Evolutionary conservation across 35 echinoderm and acorn worm species (phyloP).

Genomic region (Ophiothrix spiculata): DNA sequence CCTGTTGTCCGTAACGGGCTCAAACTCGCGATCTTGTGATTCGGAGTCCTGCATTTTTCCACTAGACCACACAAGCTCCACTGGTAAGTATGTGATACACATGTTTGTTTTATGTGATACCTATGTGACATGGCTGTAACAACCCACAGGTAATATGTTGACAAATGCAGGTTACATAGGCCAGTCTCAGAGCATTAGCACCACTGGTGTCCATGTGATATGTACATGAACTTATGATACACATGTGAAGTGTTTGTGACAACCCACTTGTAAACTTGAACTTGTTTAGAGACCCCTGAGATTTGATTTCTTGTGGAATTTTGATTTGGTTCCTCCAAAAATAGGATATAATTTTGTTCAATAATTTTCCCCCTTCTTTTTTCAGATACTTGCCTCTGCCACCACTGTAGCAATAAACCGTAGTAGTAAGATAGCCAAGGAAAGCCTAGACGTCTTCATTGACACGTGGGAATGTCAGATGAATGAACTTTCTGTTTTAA

Average conservation of each 20-base stretch:
- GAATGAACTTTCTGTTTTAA: constrained; percentile 69
- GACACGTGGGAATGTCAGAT: constrained; percentile 79
- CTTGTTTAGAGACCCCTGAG: no score
- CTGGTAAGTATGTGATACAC: constrained; percentile 39
- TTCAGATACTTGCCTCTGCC: constrained; percentile 66
- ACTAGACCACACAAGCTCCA: constrained; percentile 36
- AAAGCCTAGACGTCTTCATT: constrained; percentile 85
- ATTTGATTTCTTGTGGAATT: no score
- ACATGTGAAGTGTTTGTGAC: no score
- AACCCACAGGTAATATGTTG: no score
- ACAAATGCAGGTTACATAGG: constrained; percentile 66
- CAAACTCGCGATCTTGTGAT: no score
- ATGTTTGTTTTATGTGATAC: neutral
- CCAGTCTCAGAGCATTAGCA: constrained; percentile 39
- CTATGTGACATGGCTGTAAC: neutral
- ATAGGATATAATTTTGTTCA: no score
- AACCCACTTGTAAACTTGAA: no score
- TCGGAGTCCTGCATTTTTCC: no score
- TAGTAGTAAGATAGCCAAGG: constrained; percentile 97
- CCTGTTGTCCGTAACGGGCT: no score
- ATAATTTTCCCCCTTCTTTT: no score
- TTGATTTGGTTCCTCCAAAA: no score
- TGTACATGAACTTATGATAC: neutral
- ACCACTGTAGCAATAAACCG: constrained; percentile 69
- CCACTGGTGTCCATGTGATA: constrained; percentile 50